These are phyloP conservation scores for Cololabis saira DNA, from an alignment of 2,113 vertebrate species.

Conservation along the genomic window DNA sequence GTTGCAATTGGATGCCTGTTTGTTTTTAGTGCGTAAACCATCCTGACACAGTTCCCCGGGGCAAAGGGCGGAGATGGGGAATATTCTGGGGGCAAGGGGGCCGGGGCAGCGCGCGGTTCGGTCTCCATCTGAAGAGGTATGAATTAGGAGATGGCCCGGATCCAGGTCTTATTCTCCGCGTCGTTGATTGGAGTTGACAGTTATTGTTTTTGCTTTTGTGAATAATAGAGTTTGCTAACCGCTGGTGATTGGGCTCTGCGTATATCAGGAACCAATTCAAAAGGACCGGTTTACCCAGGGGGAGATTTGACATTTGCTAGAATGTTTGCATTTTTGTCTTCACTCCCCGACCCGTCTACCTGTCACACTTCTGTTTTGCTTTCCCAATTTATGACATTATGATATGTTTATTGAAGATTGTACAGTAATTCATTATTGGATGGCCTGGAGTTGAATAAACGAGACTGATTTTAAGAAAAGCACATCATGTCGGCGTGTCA, in stretches of 20 bases:
- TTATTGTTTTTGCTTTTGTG: conserved; percentile 57
- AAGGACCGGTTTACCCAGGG: conserved; percentile 5
- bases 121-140: conserved; percentile 28
- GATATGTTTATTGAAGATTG: conserved; percentile 41
- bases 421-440: conserved; percentile 41
- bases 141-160: conserved; percentile 18
- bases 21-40: conserved; percentile 69
- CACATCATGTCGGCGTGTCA: background rate
- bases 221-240: conserved; percentile 47
- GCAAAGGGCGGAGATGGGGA: conserved; percentile 44
- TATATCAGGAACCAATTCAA: conserved; percentile 23
- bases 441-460: conserved; percentile 39
- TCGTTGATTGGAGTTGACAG: conserved; percentile 49
- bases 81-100: conserved; percentile 3
- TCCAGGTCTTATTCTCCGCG: conserved; percentile 46
- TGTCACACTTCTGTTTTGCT: conserved; percentile 45
- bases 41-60: conserved; percentile 56
- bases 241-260: background rate
- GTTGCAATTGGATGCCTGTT: conserved; percentile 63
- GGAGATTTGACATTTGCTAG: background rate
- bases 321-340: background rate
- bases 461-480: conserved; percentile 13
- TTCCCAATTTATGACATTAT: conserved; percentile 47
- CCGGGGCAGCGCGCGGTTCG: conserved; percentile 16
- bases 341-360: conserved; percentile 14